phyloP scores from a whole-genome alignment of 1,140 invertebrate species.

The Pemphigus obesinymphae region DNA sequence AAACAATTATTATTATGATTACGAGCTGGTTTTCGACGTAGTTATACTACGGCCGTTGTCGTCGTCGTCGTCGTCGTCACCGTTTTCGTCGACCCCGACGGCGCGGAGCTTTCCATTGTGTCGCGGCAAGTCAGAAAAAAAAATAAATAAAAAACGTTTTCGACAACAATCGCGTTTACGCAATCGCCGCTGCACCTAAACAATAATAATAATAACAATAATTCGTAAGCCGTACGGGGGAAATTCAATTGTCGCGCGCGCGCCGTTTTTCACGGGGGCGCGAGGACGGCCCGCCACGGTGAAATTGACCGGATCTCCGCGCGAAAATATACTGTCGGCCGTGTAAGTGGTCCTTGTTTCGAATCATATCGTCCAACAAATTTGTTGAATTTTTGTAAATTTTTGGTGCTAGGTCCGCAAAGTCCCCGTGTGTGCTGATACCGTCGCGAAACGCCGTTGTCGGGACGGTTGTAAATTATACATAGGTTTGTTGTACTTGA shows the following conservation, averaged over 20 bases:
- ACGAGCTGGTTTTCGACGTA: background rate
- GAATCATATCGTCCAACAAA: too few relatives aligned
- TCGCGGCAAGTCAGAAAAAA: background rate
- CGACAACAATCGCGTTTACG: background rate
- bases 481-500: too few relatives aligned
- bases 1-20: background rate
- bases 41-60: background rate
- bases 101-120: conserved; percentile 18
- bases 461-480: too few relatives aligned
- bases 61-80: background rate
- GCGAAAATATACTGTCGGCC: too few relatives aligned
- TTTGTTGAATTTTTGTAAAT: too few relatives aligned
- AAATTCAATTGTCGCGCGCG: background rate
- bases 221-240: background rate
- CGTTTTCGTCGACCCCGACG: background rate
- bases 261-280: background rate
- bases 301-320: too few relatives aligned
- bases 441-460: too few relatives aligned
- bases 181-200: background rate
- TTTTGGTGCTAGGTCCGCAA: too few relatives aligned
- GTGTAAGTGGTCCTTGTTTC: too few relatives aligned
- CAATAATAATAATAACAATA: background rate
- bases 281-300: too few relatives aligned
- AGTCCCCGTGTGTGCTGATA: too few relatives aligned
- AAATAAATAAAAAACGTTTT: background rate